These are phyloP conservation scores for Accipiter superciliosus DNA, from an alignment of 2,797 vertebrate genomes.

Conservation along the genomic window DNA sequence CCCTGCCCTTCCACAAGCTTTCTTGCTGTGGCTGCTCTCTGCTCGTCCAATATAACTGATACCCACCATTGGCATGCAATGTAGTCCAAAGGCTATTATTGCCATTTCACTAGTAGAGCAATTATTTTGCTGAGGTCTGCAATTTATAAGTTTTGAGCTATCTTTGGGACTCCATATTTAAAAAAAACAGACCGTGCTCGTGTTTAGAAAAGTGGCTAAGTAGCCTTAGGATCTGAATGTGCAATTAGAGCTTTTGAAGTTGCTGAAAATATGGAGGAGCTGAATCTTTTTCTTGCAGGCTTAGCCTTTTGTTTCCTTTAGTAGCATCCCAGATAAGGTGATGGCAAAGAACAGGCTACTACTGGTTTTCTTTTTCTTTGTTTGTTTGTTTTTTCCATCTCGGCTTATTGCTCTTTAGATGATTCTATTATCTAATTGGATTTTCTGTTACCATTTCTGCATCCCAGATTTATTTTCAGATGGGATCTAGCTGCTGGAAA, in stretches of 20 bases:
- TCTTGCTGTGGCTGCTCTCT: background rate
- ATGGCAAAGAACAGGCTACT: background rate
- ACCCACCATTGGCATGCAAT: background rate
- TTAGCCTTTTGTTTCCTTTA: background rate
- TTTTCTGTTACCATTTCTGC: background rate
- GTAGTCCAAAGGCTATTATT: background rate
- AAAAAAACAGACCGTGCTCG: background rate
- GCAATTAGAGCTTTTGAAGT: background rate
- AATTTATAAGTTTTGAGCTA: background rate
- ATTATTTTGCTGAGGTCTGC: background rate
- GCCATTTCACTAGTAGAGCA: background rate
- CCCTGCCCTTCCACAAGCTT: background rate
- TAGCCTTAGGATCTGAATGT: background rate
- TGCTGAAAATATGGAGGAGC: background rate
- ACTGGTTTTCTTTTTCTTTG: background rate
- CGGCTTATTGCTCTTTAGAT: background rate
- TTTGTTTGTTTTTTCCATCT: background rate
- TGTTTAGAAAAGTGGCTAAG: background rate
- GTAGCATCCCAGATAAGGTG: background rate
- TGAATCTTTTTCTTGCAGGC: background rate
- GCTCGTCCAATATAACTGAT: accelerated
- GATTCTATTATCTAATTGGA: background rate
- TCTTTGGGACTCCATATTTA: background rate
- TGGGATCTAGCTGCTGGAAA: background rate
- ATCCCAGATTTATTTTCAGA: background rate